Percentiles rank a stretch among this genome's conserved stretches.
Evolutionary conservation across 1,140 invertebrate species (phyloP).

Genomic region (Ceratina japonica): DNA sequence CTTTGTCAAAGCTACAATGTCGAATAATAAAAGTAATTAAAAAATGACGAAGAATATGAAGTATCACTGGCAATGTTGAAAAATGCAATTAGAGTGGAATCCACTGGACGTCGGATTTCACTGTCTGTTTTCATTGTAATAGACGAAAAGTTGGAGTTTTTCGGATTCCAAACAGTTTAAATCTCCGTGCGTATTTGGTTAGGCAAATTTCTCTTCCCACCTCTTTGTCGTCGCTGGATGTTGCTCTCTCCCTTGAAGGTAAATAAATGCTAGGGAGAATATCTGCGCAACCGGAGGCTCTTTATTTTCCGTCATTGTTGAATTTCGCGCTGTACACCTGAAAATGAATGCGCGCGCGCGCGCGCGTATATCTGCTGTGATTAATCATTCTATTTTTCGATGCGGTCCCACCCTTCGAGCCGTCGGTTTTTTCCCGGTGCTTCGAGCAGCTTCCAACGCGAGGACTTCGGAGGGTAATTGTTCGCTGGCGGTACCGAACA

Average conservation of each 20-base stretch:
- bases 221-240: not conserved
- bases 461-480: conserved; percentile 64
- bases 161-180: no score
- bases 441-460: conserved; percentile 55
- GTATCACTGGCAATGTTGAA: no score
- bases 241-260: conserved; percentile 30
- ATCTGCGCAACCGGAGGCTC: conserved; percentile 55
- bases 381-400: conserved; percentile 68
- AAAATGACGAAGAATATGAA: no score
- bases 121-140: no score
- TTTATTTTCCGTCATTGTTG: conserved; percentile 63
- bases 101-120: no score
- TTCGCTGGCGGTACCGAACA: conserved; percentile 60
- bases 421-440: conserved; percentile 20
- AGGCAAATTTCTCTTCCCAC: not conserved
- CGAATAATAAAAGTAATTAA: no score
- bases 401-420: conserved; percentile 11
- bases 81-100: no score
- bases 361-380: conserved; percentile 41
- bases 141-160: no score
- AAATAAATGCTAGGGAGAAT: conserved; percentile 59
- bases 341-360: conserved; percentile 5
- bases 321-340: conserved; percentile 56
- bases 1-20: no score
- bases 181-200: no score